A percentile compares a stretch with the other conserved stretches of the same genome.
Evolutionary conservation across 1,140 invertebrate genomes (phyloP).

Genomic region (Cotesia vestalis): DNA sequence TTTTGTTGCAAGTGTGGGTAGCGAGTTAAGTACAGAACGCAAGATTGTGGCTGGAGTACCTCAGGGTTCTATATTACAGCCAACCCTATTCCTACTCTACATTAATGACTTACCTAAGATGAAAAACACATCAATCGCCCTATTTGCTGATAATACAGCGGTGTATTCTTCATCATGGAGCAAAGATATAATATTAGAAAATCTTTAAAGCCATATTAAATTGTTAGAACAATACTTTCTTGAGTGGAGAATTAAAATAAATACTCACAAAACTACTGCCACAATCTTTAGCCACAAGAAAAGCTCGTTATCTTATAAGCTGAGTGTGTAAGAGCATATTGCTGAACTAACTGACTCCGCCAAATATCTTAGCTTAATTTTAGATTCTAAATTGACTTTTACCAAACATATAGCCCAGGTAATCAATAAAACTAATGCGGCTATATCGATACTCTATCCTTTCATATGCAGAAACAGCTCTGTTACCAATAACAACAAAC

Average conservation of each 20-base stretch:
- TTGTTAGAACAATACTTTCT: slow-evolving; percentile 33
- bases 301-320: background rate
- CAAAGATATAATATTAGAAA: slow-evolving; percentile 25
- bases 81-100: too few species aligned
- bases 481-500: slow-evolving; percentile 28
- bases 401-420: background rate
- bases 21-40: too few species aligned
- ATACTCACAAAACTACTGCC: slow-evolving; percentile 43
- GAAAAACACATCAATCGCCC: slow-evolving; percentile 33
- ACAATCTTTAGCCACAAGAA: slow-evolving; percentile 38
- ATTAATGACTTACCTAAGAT: too few species aligned
- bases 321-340: background rate
- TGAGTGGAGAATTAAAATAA: slow-evolving; percentile 46
- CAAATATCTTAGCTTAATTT: background rate
- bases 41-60: too few species aligned
- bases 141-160: slow-evolving; percentile 51
- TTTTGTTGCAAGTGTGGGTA: too few species aligned
- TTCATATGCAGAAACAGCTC: background rate
- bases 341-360: background rate
- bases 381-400: background rate
- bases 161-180: slow-evolving; percentile 37
- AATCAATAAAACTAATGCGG: background rate
- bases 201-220: slow-evolving; percentile 34
- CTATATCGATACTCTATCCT: background rate
- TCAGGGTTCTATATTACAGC: too few species aligned